Conservation (phyloP, 64 coral and sea anemone species). For the Astreopora myriophthalma region DNA sequence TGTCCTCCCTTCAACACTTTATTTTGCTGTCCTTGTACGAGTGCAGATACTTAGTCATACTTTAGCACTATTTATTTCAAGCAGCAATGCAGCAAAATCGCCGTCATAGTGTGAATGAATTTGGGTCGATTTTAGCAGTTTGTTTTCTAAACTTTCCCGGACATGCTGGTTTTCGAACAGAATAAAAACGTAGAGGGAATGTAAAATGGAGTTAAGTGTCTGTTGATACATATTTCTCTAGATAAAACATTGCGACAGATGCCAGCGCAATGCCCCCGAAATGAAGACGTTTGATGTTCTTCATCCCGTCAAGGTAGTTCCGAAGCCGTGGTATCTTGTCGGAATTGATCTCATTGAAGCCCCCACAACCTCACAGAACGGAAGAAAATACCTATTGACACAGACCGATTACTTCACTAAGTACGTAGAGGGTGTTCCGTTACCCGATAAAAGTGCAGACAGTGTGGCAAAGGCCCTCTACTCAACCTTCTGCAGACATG, state of each 20-base stretch:
- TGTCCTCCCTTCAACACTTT: too few relatives aligned
- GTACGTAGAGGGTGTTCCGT: constrained; percentile 33
- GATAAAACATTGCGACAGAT: constrained; percentile 42
- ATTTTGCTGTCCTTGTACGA: too few relatives aligned
- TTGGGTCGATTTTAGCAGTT: too few relatives aligned
- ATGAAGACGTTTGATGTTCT: constrained; percentile 25
- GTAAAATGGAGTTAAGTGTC: too few relatives aligned
- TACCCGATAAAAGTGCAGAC: constrained; percentile 21
- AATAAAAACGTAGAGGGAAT: too few relatives aligned
- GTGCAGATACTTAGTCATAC: too few relatives aligned
- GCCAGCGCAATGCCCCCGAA: constrained; percentile 61
- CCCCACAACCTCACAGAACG: constrained; percentile 34
- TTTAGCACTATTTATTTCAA: too few relatives aligned
- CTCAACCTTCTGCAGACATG: constrained; percentile 19
- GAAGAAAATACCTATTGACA: constrained; percentile 52
- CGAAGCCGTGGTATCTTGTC: constrained; percentile 58
- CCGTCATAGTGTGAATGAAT: too few relatives aligned
- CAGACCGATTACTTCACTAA: constrained; percentile 48
- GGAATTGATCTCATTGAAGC: constrained; percentile 67
- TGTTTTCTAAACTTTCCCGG: too few relatives aligned
- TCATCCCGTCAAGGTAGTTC: constrained; percentile 50
- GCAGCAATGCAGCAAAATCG: too few relatives aligned
- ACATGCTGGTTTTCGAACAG: too few relatives aligned
- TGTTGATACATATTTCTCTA: too few relatives aligned
- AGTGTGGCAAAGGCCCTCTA: constrained; percentile 44